Evolutionary conservation across 2,888 invertebrate species (phyloP).

Genomic region (Papilio gigon): DNA sequence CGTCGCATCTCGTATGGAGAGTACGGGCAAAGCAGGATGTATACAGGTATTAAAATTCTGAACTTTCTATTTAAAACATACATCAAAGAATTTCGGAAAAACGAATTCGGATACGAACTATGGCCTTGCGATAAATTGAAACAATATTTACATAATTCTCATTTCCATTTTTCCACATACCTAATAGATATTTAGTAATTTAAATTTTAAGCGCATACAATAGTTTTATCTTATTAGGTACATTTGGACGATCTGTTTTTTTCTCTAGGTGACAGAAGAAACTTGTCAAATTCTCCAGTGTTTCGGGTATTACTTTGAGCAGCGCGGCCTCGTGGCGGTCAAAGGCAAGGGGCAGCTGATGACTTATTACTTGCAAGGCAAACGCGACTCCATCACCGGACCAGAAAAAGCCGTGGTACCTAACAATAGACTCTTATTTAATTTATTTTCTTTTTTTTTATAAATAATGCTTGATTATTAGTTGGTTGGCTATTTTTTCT

Average conservation of each 20-base stretch:
- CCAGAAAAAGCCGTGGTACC: conserved; percentile 54
- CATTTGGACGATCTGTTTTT: too few species aligned
- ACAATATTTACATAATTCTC: too few species aligned
- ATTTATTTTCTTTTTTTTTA: too few species aligned
- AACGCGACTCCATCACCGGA: conserved; percentile 59
- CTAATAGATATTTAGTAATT: too few species aligned
- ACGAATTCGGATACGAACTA: too few species aligned
- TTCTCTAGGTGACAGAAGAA: conserved; percentile 94
- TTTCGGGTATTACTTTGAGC: conserved; percentile 96
- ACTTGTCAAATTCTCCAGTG: conserved; percentile 93
- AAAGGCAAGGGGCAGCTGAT: conserved; percentile 98
- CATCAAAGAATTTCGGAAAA: too few species aligned
- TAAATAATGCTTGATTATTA: background rate
- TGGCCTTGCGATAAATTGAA: too few species aligned
- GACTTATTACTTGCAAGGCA: conserved; percentile 94
- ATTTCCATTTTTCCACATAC: too few species aligned
- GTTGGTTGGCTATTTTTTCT: too few species aligned
- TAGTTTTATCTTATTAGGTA: too few species aligned
- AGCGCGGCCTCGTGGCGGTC: conserved; percentile 96
- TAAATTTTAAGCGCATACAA: too few species aligned
- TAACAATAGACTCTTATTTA: conserved; percentile 38
- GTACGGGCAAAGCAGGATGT: conserved; percentile 96
- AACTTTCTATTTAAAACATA: background rate
- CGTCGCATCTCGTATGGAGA: conserved; percentile 98
- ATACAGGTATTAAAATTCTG: conserved; percentile 87